Evolutionary conservation across 30 jellyfish, hydroid and myxozoan genomes (phyloP).

Genomic region (Cassiopea xamachana): DNA sequence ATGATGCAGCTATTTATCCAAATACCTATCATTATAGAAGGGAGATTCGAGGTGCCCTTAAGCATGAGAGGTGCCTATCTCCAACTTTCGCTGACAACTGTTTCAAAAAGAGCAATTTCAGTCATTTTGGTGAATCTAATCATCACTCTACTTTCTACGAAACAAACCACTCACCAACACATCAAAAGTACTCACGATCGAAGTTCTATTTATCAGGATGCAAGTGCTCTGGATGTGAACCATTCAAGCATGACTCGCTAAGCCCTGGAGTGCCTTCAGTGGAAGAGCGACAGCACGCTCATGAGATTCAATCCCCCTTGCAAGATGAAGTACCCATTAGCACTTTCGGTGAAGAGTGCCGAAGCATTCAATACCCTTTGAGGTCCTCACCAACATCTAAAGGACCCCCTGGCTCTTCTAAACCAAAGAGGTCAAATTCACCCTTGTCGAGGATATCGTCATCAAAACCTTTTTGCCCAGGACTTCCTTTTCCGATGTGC

Average conservation of each 20-base stretch:
- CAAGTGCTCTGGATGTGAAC: background rate
- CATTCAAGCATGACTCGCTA: background rate
- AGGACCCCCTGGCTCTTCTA: constrained; percentile 5
- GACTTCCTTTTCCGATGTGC: constrained; percentile 68
- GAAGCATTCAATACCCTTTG: background rate
- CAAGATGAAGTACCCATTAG: background rate
- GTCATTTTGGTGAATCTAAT: background rate
- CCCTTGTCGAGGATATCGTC: constrained; percentile 48
- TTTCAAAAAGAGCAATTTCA: background rate
- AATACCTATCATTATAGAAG: background rate
- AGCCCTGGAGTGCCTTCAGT: background rate
- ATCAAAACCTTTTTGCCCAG: constrained; percentile 51
- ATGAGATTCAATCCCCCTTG: background rate
- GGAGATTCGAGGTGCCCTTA: background rate
- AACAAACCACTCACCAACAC: background rate
- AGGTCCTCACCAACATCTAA: background rate
- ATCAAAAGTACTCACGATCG: background rate
- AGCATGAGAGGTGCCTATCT: background rate
- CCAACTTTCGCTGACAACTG: background rate
- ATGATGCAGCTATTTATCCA: background rate
- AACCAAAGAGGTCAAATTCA: constrained; percentile 25
- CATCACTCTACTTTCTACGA: background rate
- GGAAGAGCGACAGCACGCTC: background rate
- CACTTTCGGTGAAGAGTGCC: background rate
- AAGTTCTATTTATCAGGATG: background rate